Evolutionary conservation across 2,888 invertebrate genomes (phyloP), one percentile per base, ranked within the genome.

Genomic region (Ormyrus labotus): DNA sequence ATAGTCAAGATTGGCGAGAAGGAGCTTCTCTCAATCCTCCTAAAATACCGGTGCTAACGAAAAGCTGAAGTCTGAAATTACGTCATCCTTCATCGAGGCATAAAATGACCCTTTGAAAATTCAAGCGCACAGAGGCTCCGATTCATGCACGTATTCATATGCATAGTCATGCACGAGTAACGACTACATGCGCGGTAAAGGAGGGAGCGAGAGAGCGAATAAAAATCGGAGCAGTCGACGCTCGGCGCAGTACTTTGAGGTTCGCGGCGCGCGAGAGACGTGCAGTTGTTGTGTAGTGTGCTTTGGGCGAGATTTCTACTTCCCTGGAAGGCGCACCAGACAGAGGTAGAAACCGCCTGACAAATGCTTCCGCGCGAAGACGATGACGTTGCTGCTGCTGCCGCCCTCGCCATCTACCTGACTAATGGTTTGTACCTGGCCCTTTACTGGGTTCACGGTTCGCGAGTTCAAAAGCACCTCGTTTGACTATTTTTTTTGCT

Each of bases 161-260:
- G 10, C 50, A 65, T 13, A 65, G 5, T 13, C n/a, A 65, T 34
- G 34, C 13, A 13, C 13, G 11, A 6, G 45, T 47, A 58, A 13
- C 8, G 34, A 34, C 34, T 34, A 34, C 45, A 47, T 45, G 63
- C 19, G 45, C n/a, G 64, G 48, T 6, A n/a, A 5, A 0, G 69
- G 45, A 7, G 48, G 69, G 68, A 11, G 47, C 45, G 55, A 45
- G 55, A 55, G 68, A n/a, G 6, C 45, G 47, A 13, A 70, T 55
- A 53, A 34, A 47, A 72, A 48, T 73, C 64, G 67, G 74, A 74
- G 67, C 74, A 74, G 74, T 74, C 74, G 74, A 74, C 74, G 19
- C 6, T 57, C 57, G 64, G 13, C 19, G 53, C 7, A 61, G 57
- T 11, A 11, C 58, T 34, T 61, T 11, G n/a, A n/a, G 47, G 19